Base-by-base conservation (phyloP, 2,888 invertebrate species). In the Xylota segnis region DNA sequence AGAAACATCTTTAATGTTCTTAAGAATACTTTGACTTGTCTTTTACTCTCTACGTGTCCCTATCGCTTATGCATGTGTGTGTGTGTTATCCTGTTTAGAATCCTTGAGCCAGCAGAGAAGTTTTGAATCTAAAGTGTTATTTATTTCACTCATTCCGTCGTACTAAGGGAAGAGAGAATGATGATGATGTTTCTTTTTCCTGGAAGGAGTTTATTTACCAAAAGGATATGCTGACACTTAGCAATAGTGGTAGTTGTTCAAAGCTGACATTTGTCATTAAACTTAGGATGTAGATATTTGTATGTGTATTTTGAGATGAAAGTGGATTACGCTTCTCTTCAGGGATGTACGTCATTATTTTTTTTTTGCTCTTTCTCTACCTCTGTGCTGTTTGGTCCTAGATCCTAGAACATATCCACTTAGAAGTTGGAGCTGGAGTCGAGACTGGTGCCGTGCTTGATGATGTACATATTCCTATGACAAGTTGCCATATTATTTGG, bases 231-330 rank as follows among this genome's bases (percentile, higher is more conserved):
- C 76, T 84, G 84, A 76, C 81, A 84, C 81, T 86, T 63, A 52
- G 76, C 75, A 81, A 70, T 76, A 82, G 84, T 71, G 47, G 71
- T 59, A 82, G 81, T 76, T 86, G 82, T 77, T 76, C 82, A 82
- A 82, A 86, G 66, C 82, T 72, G 82, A 82, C 86, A 82, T 77
- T 86, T 86, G 86, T 86, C 82, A 86, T 86, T 86, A 72, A 77
- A 86, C 68, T 77, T 50, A 56, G 61, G 52, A 68, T 29, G 29
- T 10, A 29, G 56, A n/a, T 9, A 47, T 58, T 43, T 56, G 56
- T 54, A 61, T 52, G 16, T 54, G 16, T 37, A 16, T 9, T 23
- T 40, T 65, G 52, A 40, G 43, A 23, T 12, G 18, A 40, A 81
- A 71, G 59, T 76, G 54, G 71, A 86, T 82, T 86, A 86, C 54